Base-by-base conservation (phyloP, 2,888 invertebrate species). In the Cosmia trapezina region DNA sequence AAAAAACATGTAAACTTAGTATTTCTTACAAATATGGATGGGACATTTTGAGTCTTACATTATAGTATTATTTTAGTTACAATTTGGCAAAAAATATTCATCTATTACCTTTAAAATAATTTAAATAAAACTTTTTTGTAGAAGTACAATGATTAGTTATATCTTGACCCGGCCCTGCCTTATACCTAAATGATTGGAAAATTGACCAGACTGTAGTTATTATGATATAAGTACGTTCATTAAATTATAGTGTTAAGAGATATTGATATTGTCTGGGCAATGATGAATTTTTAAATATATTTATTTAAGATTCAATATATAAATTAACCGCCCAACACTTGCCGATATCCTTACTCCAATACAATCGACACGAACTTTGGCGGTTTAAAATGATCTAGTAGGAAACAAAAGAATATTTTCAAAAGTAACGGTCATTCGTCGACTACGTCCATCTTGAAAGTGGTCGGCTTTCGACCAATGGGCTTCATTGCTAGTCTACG, bases 401-500 rank as follows among this genome's bases (percentile, higher is more conserved):
- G 28, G 66, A 86, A 84, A 84, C 53, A 57, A 63, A 81, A 81
- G 8, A 66, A 59, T 78, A 82, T 73, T 63, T 80, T 74, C 59
- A 80, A 85, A 80, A 76, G 65, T 83, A 86, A 84, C 88, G 86
- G 88, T 95, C 92, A 94, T 89, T 96, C 94, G 62, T 93, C 92
- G 65, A 94, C 90, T 72, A 94, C 95, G 78, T 93, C 94, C 93
- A 95, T 95, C 83, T 91, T 95, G 90, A 95, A 95, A 59, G 91
- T 85, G 53, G 91, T 93, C 28, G 92, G 91, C 74, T 93, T 94
- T 65, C 88, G 91, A 73, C 93, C 93, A 81, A 95, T 93, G 28
- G 93, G 93, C 86, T 94, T 94, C 93, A 96, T 95, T 17, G 96
- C 93, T 61, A 96, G 92, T 19, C 95, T 91, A 56, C 91, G 92